These are phyloP conservation scores for Chamaea fasciata DNA, from an alignment of 2,113 vertebrate genomes.

Conservation along the genomic window DNA sequence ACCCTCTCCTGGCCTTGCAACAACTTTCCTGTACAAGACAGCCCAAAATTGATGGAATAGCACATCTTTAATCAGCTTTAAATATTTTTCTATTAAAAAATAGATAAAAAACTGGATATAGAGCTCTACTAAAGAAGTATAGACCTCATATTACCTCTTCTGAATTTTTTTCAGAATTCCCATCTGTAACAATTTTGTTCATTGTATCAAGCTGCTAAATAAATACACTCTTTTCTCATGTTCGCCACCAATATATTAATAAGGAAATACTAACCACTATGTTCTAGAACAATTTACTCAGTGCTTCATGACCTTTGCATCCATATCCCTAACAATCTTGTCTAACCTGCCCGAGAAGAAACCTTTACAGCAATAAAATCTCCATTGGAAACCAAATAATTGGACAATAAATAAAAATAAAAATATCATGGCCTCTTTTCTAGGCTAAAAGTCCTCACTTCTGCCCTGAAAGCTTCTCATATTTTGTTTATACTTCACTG, in stretches of 20 bases:
- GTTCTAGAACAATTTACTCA: neutral
- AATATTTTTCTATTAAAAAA: neutral
- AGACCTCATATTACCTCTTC: neutral
- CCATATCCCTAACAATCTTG: neutral
- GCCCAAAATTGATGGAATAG: neutral
- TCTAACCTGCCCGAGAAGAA: neutral
- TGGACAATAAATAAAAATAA: neutral
- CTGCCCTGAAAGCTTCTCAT: neutral
- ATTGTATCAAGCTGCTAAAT: neutral
- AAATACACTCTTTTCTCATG: neutral
- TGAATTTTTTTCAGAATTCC: neutral
- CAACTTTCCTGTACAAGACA: neutral
- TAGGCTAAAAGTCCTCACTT: neutral
- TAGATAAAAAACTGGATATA: neutral
- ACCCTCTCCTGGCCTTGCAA: neutral
- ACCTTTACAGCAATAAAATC: neutral
- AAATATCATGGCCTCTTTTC: neutral
- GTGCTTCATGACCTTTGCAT: neutral
- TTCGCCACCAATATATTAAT: neutral
- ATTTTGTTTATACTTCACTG: neutral
- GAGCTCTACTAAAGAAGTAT: neutral
- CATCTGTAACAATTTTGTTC: neutral
- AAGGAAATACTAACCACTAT: neutral
- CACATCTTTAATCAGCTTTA: neutral
- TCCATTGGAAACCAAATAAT: neutral